phyloP scores from a whole-genome alignment of 1,140 invertebrate species.

The Pantala flavescens region DNA sequence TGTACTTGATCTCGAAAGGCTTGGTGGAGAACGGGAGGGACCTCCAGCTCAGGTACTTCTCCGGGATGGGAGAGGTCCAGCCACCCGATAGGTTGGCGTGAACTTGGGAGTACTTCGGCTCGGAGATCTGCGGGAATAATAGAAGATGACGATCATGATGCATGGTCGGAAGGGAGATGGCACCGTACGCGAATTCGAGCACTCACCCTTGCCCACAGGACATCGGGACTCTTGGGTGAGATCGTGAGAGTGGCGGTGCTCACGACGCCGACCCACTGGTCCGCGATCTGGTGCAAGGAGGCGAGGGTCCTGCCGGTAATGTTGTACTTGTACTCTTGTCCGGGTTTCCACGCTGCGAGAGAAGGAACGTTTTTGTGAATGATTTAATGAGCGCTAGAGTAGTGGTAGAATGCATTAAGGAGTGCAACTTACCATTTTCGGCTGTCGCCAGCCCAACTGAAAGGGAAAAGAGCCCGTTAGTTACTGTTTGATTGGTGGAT shows the following conservation, averaged over 20 bases:
- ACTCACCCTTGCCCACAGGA: slow-evolving; percentile 34
- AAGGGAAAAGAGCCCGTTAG: neutral
- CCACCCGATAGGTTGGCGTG: slow-evolving; percentile 40
- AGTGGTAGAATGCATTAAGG: neutral
- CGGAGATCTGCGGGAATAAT: slow-evolving; percentile 32
- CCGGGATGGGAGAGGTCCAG: slow-evolving; percentile 34
- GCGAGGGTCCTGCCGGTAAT: slow-evolving; percentile 46
- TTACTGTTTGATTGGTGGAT: neutral
- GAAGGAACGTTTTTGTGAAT: neutral
- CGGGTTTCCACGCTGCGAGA: slow-evolving; percentile 39
- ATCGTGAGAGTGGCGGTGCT: slow-evolving; percentile 42
- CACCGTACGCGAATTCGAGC: slow-evolving; percentile 21
- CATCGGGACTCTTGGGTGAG: slow-evolving; percentile 36
- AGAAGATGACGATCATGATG: slow-evolving; percentile 21
- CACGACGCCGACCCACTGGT: slow-evolving; percentile 42
- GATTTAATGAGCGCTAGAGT: neutral
- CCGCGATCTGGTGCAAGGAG: slow-evolving; percentile 38
- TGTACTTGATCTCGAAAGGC: slow-evolving; percentile 48
- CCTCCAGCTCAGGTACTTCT: slow-evolving; percentile 39
- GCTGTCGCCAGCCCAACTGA: neutral
- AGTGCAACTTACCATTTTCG: neutral
- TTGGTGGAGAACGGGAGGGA: slow-evolving; percentile 38
- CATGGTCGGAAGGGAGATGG: slow-evolving; percentile 5
- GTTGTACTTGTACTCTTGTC: slow-evolving; percentile 47
- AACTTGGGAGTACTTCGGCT: slow-evolving; percentile 42